Conservation (phyloP, 2,113 vertebrate species). For the Aythya baeri region DNA sequence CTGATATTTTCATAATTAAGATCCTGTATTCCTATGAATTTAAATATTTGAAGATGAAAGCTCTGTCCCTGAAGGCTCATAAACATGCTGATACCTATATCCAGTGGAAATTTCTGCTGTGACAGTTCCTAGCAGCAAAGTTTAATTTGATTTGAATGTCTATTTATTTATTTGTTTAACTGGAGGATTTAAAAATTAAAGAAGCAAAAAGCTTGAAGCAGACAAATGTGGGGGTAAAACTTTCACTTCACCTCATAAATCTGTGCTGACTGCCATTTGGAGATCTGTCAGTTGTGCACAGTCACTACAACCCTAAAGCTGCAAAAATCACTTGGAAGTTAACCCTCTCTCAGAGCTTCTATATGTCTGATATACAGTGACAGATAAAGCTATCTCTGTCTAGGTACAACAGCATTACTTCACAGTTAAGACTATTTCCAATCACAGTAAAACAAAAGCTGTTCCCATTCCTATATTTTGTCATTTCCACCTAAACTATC, state of each 20-base stretch:
- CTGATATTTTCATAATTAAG: neutral
- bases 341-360: neutral
- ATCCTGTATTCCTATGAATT: neutral
- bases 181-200: neutral
- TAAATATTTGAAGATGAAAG: neutral
- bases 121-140: neutral
- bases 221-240: neutral
- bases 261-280: neutral
- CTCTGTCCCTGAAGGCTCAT: neutral
- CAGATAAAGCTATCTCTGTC: neutral
- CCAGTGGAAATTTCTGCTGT: neutral
- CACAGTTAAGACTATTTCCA: neutral
- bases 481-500: neutral
- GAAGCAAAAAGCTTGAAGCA: neutral
- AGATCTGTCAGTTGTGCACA: neutral
- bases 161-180: too few relatives aligned
- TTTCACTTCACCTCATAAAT: neutral
- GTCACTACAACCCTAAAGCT: neutral
- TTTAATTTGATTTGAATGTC: neutral
- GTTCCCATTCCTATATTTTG: neutral
- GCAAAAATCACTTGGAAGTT: neutral
- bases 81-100: neutral
- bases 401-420: neutral
- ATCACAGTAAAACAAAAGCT: neutral
- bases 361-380: neutral